Evolutionary conservation across 2,113 vertebrate species (phyloP), one percentile per base, ranked within the genome.

Genomic region (Dicrurus megarhynchus): DNA sequence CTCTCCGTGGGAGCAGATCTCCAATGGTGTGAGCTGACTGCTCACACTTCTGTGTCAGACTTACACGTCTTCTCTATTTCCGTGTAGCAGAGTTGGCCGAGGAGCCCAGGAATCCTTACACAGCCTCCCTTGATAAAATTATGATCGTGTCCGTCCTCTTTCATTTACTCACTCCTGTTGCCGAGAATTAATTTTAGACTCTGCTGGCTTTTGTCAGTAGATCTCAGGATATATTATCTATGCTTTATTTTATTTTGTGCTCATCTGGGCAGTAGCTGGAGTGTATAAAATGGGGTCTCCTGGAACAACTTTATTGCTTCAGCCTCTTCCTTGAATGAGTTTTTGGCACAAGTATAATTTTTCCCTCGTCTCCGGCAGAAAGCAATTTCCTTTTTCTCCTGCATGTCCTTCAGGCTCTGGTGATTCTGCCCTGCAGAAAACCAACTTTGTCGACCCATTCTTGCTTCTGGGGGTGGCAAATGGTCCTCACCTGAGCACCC

Each of bases 341-440:
- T 74, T 75, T 50, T 71, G 91, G 74, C 1, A 0, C 7, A 5
- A 63, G 46, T 49, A 8, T 73, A 61, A 87, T 89, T 95, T 96
- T 90, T 32, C 67, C 74, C 53, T 77, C 37, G 4, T 79, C 80
- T 88, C 84, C 11, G 27, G 47, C 94, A 91, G 81, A 94, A 96
- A 91, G 92, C 84, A 95, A 91, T 97, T 96, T 94, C 80, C 86
- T 79, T 76, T 71, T 73, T 73, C n/a, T 86, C 73, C 35, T 86
- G 41, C 55, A 55, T 0, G 16, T 94, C 95, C 90, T 93, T 92
- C 86, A 85, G 83, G 80, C 95, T 91, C 75, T 0, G 7, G 22
- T 78, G 86, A 73, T 57, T 94, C 70, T 33, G 3, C 24, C 64
- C 80, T 65, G 68, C 19, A 53, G 47, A 80, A 91, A 84, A 11